phyloP scores from a whole-genome alignment of 2,797 vertebrate species.

The Morelia viridis region DNA sequence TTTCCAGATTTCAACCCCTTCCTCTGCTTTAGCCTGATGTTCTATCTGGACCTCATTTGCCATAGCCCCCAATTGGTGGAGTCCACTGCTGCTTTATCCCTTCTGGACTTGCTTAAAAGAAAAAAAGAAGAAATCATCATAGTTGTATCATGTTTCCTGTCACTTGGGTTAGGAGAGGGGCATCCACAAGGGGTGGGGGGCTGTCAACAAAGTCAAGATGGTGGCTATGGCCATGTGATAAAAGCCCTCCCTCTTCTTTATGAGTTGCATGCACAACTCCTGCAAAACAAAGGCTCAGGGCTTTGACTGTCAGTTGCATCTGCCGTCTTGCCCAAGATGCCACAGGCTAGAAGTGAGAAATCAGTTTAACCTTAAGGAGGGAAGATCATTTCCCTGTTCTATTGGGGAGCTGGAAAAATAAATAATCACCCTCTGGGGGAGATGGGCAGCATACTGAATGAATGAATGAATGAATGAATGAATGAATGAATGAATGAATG shows the following conservation, averaged over 20 bases:
- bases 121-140: not conserved
- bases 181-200: not conserved
- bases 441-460: too few relatives aligned
- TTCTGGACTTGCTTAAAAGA: not conserved
- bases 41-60: not conserved
- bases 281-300: not conserved
- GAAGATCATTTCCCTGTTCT: not conserved
- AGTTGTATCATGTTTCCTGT: not conserved
- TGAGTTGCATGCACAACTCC: not conserved
- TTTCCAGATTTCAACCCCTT: not conserved
- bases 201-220: not conserved
- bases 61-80: not conserved
- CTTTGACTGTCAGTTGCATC: not conserved
- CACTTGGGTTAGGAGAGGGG: not conserved
- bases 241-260: not conserved
- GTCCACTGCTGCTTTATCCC: not conserved
- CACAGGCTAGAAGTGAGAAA: not conserved
- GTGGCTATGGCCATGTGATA: not conserved
- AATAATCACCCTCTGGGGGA: not conserved
- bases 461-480: too few relatives aligned
- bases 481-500: too few relatives aligned
- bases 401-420: not conserved
- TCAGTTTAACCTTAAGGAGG: not conserved
- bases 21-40: not conserved
- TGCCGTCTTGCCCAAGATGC: not conserved